Percentiles rank a stretch among this genome's conserved stretches.
These are phyloP conservation scores for Albula goreensis DNA, from an alignment of 2,113 vertebrate genomes.

Conservation along the genomic window DNA sequence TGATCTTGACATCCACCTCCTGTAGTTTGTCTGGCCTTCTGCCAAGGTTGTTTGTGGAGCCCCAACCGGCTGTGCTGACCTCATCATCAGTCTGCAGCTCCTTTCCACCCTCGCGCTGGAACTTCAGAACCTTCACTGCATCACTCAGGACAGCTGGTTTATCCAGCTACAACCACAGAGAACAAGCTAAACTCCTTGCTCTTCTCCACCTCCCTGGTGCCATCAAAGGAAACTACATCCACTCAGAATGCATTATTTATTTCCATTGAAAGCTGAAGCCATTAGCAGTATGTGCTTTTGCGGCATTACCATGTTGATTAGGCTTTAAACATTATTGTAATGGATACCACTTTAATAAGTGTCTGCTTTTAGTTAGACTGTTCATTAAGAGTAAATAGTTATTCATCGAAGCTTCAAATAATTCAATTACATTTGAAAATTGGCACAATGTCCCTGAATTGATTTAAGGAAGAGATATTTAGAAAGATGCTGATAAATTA, in stretches of 20 bases:
- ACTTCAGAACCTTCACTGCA: constrained; percentile 47
- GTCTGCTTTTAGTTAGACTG: too few relatives aligned
- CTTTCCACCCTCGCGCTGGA: constrained; percentile 45
- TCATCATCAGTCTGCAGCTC: constrained; percentile 27
- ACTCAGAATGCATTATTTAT: background rate
- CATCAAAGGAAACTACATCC: background rate
- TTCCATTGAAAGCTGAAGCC: background rate
- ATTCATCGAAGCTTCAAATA: too few relatives aligned
- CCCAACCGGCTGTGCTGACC: constrained; percentile 71
- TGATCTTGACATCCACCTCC: constrained; percentile 56
- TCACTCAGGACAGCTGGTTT: constrained; percentile 44
- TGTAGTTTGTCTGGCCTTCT: constrained; percentile 61
- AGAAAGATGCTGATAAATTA: too few relatives aligned
- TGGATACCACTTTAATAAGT: background rate
- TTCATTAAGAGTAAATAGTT: too few relatives aligned
- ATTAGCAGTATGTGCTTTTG: background rate
- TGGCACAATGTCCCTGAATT: too few relatives aligned
- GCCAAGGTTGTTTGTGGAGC: constrained; percentile 59
- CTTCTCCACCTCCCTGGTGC: background rate
- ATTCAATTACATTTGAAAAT: too few relatives aligned
- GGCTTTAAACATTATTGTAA: background rate
- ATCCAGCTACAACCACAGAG: constrained; percentile 56
- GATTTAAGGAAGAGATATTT: too few relatives aligned
- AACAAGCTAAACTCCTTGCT: background rate
- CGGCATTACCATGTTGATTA: background rate